Percentiles rank a stretch among this genome's conserved stretches.
Evolutionary conservation across 2,113 vertebrate species (phyloP).

Genomic region (Solea solea): DNA sequence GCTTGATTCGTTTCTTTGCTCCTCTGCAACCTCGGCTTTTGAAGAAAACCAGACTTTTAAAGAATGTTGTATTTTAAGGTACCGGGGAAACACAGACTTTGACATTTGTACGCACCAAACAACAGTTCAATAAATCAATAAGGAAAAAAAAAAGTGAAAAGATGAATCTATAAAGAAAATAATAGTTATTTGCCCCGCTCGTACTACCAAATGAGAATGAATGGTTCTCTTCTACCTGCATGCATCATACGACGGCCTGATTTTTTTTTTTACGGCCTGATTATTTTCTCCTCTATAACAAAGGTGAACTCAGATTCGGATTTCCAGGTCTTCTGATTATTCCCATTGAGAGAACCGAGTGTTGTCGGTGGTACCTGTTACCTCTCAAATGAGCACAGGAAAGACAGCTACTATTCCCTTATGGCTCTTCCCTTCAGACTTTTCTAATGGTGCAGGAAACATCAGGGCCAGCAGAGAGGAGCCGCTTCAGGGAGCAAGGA

Average conservation of each 20-base stretch:
- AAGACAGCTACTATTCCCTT: conserved; percentile 73
- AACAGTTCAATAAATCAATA: too few species aligned
- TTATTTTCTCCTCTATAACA: conserved; percentile 36
- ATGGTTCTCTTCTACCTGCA: not conserved
- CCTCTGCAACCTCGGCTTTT: too few species aligned
- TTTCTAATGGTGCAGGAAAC: conserved; percentile 70
- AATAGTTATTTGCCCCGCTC: too few species aligned
- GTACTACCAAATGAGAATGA: not conserved
- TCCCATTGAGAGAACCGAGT: conserved; percentile 42
- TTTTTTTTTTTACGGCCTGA: not conserved
- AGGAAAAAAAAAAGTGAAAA: too few species aligned
- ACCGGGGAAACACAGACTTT: too few species aligned
- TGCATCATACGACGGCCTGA: conserved; percentile 16
- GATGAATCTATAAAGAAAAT: too few species aligned
- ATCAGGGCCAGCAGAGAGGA: conserved; percentile 53
- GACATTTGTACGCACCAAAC: too few species aligned
- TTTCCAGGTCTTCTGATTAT: conserved; percentile 30
- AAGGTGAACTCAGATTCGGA: conserved; percentile 32
- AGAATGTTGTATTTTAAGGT: too few species aligned
- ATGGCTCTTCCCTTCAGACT: conserved; percentile 59
- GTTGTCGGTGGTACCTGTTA: conserved; percentile 69
- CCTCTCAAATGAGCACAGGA: conserved; percentile 69
- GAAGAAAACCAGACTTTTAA: too few species aligned
- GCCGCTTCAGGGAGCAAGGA: conserved; percentile 35
- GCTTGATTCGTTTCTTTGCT: too few species aligned